phyloP scores from a whole-genome alignment of 2,113 vertebrate species.

The Rhynchopsitta pachyrhyncha region DNA sequence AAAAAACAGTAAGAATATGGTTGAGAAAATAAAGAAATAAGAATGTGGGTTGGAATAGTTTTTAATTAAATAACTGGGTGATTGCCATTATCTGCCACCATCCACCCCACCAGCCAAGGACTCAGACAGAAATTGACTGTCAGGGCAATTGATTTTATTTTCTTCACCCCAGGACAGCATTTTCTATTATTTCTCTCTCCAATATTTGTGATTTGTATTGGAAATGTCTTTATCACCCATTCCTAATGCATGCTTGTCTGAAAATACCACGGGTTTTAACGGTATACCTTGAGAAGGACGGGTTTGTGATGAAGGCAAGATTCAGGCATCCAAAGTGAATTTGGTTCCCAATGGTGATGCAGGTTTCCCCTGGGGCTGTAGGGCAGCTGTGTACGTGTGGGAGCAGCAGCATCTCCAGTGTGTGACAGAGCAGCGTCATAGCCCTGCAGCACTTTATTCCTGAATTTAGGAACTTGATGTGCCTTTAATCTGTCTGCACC shows the following conservation, averaged over 20 bases:
- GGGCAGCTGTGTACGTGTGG: accelerated
- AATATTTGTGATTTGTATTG: not conserved
- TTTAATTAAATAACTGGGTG: not conserved
- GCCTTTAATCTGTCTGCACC: not conserved
- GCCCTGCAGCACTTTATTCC: not conserved
- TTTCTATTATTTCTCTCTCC: not conserved
- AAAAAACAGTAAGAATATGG: not conserved
- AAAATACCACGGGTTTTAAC: not conserved
- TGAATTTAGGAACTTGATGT: not conserved
- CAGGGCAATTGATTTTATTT: not conserved
- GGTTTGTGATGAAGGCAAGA: not conserved
- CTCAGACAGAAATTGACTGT: not conserved
- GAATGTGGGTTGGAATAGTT: not conserved
- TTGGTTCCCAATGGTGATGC: not conserved
- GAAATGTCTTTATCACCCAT: not conserved
- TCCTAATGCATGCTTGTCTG: not conserved
- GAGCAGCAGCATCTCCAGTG: not conserved
- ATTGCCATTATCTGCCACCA: not conserved
- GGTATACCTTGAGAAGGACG: not conserved
- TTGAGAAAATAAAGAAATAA: not conserved
- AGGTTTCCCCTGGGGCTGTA: not conserved
- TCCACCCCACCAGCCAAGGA: not conserved
- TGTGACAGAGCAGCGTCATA: not conserved
- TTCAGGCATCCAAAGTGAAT: not conserved
- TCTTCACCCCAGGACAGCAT: not conserved